phyloP scores from a whole-genome alignment of 2,797 vertebrate genomes.

The Vespertilio murinus region DNA sequence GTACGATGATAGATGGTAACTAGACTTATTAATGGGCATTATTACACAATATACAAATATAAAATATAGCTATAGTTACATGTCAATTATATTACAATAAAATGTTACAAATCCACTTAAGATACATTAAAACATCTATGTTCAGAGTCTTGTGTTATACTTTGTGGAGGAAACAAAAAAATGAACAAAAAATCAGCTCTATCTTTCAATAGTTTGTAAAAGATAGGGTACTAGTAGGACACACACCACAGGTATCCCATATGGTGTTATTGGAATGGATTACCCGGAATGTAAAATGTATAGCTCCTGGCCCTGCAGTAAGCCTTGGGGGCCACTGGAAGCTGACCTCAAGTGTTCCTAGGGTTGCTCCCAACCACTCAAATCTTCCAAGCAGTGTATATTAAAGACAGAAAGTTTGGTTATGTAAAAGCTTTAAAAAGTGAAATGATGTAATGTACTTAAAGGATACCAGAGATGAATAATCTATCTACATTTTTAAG shows the following conservation, averaged over 20 bases:
- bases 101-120: neutral
- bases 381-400: neutral
- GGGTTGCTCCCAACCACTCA: neutral
- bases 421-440: constrained; percentile 65
- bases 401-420: constrained; percentile 4
- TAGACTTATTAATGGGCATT: neutral
- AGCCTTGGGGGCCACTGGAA: neutral
- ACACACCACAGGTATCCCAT: fast-evolving
- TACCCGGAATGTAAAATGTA: fast-evolving
- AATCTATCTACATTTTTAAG: constrained; percentile 78
- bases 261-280: neutral
- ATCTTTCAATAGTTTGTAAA: neutral
- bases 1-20: neutral
- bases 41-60: neutral
- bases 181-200: neutral
- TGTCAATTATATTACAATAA: neutral
- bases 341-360: neutral
- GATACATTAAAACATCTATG: neutral
- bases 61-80: neutral
- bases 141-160: neutral
- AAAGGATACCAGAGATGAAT: constrained; percentile 68
- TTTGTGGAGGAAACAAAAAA: neutral
- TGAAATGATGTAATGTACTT: constrained; percentile 65
- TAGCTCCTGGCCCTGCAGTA: neutral
- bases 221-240: neutral